A percentile compares a stretch with the other conserved stretches of the same genome.
These are phyloP conservation scores for Sebastes trivittatus DNA, from an alignment of 2,797 vertebrate species.

Conservation along the genomic window DNA sequence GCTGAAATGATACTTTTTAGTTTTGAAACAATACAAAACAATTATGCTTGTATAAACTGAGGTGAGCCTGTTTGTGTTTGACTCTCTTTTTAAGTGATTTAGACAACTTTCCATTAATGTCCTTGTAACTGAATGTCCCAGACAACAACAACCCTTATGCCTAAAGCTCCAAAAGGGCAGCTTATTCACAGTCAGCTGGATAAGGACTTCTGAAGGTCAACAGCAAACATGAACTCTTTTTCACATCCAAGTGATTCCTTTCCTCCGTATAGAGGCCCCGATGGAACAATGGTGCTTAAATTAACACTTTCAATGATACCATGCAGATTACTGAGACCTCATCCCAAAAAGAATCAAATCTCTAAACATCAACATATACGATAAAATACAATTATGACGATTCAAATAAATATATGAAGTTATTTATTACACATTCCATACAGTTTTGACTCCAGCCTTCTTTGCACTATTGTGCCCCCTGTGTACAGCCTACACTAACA, in stretches of 20 bases:
- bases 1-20: conserved; percentile 18
- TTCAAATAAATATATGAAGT: neutral
- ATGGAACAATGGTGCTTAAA: neutral
- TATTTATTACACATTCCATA: neutral
- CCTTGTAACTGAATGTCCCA: neutral
- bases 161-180: neutral
- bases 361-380: neutral
- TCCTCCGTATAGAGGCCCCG: neutral
- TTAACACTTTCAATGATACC: neutral
- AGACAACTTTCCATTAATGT: neutral
- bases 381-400: neutral
- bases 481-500: no score
- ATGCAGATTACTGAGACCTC: neutral
- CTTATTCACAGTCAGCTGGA: neutral
- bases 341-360: neutral
- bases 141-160: neutral
- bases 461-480: no score
- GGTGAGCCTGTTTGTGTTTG: conserved; percentile 22
- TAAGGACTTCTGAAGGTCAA: neutral
- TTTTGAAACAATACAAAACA: conserved; percentile 30
- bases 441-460: neutral
- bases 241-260: neutral
- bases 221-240: neutral
- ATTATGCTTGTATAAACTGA: neutral
- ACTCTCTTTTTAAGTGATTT: conserved; percentile 8